Conservation (phyloP, 1,140 invertebrate species). For the Brachionus paranguensis region DNA sequence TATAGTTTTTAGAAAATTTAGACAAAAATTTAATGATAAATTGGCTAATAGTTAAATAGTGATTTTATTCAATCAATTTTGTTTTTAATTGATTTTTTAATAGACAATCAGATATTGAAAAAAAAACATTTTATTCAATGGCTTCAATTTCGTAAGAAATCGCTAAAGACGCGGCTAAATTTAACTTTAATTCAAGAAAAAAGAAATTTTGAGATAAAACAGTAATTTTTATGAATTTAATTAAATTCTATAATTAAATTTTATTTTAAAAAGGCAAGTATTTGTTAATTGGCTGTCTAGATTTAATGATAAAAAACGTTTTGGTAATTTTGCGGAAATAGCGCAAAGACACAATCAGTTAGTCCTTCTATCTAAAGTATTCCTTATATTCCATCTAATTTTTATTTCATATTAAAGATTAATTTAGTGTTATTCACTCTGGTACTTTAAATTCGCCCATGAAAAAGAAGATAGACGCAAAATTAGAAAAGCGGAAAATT, state of each 20-base stretch:
- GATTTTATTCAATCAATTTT: neutral
- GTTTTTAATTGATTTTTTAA: neutral
- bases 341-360: neutral
- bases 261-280: neutral
- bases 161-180: neutral
- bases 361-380: neutral
- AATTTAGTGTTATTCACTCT: neutral
- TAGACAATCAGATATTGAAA: conserved; percentile 5
- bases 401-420: neutral
- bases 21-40: too few relatives aligned
- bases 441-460: neutral
- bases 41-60: too few relatives aligned
- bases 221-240: neutral
- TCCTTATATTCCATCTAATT: neutral
- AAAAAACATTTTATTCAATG: neutral
- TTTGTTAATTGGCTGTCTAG: neutral
- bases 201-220: neutral
- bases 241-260: neutral
- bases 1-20: neutral
- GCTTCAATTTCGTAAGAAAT: neutral
- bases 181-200: neutral
- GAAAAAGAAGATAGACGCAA: conserved; percentile 38
- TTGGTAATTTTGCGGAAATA: neutral
- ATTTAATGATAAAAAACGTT: neutral
- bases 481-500: neutral